These are phyloP conservation scores for Amphipyra berbera DNA, from an alignment of 2,888 invertebrate species.

Conservation along the genomic window DNA sequence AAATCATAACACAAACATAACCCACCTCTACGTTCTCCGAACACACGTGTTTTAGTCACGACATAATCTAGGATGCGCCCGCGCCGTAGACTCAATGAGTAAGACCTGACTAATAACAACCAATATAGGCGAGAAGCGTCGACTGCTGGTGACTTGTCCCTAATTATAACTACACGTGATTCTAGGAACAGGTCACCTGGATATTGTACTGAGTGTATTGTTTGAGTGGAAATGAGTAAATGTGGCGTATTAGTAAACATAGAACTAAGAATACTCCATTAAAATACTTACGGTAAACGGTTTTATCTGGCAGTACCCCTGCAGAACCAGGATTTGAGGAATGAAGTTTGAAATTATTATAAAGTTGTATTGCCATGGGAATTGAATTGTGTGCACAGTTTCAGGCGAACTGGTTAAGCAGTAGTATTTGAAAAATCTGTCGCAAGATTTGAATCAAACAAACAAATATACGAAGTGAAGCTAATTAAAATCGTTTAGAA, in stretches of 20 bases:
- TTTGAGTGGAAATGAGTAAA: neutral
- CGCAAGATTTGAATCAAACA: no score
- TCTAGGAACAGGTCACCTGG: conserved; percentile 16
- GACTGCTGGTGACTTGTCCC: conserved; percentile 29
- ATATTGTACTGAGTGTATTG: conserved; percentile 4
- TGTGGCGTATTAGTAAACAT: neutral
- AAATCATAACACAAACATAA: conserved; percentile 42
- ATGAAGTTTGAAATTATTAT: no score
- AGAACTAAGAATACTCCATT: no score
- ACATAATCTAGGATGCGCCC: conserved; percentile 36
- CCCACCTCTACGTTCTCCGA: conserved; percentile 40
- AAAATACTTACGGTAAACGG: no score
- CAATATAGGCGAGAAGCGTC: conserved; percentile 42
- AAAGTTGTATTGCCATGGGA: no score
- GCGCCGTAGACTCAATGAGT: conserved; percentile 30
- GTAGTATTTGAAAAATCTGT: no score
- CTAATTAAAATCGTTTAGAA: no score
- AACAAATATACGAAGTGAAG: no score
- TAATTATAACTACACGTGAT: conserved; percentile 29
- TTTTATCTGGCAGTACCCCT: no score
- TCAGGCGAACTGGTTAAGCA: no score
- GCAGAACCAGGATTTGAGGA: no score
- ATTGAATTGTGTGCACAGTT: no score
- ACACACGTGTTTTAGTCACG: conserved; percentile 35
- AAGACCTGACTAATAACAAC: conserved; percentile 50